These are phyloP conservation scores for Alectoris magna DNA, from an alignment of 2,797 vertebrate genomes.

Conservation along the genomic window DNA sequence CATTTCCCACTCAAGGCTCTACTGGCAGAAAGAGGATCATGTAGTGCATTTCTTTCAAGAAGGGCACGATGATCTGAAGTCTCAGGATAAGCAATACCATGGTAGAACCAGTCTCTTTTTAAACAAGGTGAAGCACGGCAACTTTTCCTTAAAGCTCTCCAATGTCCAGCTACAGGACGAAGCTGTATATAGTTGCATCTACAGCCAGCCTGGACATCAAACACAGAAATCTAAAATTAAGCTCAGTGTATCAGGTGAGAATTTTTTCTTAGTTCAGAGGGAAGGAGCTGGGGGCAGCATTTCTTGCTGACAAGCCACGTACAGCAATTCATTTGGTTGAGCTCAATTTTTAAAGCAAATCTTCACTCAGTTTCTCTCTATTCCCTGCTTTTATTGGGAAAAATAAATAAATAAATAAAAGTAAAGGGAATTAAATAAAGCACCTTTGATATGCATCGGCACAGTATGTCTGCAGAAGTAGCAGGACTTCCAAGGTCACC, in stretches of 20 bases:
- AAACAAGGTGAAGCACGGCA: slow-evolving; percentile 43
- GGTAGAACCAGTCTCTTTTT: slow-evolving; percentile 60
- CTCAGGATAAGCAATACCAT: rapidly evolving
- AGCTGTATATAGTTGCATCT: slow-evolving; percentile 48
- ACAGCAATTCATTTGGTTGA: not conserved
- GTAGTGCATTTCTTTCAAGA: slow-evolving; percentile 32
- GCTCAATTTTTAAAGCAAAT: not conserved
- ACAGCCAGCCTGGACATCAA: not conserved
- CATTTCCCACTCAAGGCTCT: not conserved
- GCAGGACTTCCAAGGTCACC: not conserved
- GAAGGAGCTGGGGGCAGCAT: not conserved
- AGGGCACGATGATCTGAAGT: rapidly evolving
- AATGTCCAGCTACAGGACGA: not conserved
- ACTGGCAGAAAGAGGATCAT: slow-evolving; percentile 39
- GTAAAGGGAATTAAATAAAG: not conserved
- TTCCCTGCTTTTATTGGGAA: not conserved
- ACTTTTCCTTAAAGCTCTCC: slow-evolving; percentile 61
- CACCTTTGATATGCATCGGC: not conserved
- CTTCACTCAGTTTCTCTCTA: not conserved
- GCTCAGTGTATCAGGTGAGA: slow-evolving; percentile 51
- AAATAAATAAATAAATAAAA: not conserved
- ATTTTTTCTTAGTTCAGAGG: not conserved
- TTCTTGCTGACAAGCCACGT: not conserved
- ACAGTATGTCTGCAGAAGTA: not conserved
- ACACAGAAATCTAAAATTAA: not conserved